A percentile compares a stretch with the other conserved stretches of the same genome.
Evolutionary conservation across 2,797 vertebrate species (phyloP).

Genomic region (Thalassophryne amazonica): DNA sequence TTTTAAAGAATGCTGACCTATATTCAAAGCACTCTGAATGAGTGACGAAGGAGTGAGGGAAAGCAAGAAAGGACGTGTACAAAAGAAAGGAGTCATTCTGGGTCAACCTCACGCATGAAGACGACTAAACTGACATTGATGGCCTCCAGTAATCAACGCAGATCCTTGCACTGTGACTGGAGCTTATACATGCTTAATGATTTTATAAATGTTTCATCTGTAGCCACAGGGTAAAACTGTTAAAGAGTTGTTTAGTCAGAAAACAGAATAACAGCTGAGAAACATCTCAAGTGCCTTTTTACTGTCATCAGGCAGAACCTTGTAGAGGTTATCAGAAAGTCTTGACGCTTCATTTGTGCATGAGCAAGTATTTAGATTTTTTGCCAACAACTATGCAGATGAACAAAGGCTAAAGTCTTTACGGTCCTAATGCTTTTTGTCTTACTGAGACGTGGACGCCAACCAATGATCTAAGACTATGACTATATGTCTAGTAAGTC

Average conservation of each 20-base stretch:
- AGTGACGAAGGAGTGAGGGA: slow-evolving; percentile 5
- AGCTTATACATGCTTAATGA: slow-evolving; percentile 23
- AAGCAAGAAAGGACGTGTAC: slow-evolving; percentile 13
- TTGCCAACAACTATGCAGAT: too few relatives aligned
- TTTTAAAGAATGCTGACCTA: slow-evolving; percentile 68
- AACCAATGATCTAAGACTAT: too few relatives aligned
- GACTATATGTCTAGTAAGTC: too few relatives aligned
- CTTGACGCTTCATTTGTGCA: neutral
- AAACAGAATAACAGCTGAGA: slow-evolving; percentile 33
- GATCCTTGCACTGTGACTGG: slow-evolving; percentile 23
- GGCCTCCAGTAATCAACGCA: slow-evolving; percentile 23
- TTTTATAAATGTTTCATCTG: slow-evolving; percentile 30
- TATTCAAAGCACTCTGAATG: slow-evolving; percentile 49
- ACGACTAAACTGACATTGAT: slow-evolving; percentile 16
- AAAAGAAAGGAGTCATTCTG: slow-evolving; percentile 23
- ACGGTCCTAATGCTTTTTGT: too few relatives aligned
- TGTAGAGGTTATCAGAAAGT: neutral
- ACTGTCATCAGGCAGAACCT: slow-evolving; percentile 10
- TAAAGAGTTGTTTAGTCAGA: slow-evolving; percentile 26
- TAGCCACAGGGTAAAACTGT: slow-evolving; percentile 26
- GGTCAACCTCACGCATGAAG: slow-evolving; percentile 24
- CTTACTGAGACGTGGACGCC: too few relatives aligned
- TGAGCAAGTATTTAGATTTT: neutral
- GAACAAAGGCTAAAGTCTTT: too few relatives aligned
- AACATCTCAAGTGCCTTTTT: slow-evolving; percentile 12